phyloP scores from a whole-genome alignment of 2,113 vertebrate species.

The Amia ocellicauda region DNA sequence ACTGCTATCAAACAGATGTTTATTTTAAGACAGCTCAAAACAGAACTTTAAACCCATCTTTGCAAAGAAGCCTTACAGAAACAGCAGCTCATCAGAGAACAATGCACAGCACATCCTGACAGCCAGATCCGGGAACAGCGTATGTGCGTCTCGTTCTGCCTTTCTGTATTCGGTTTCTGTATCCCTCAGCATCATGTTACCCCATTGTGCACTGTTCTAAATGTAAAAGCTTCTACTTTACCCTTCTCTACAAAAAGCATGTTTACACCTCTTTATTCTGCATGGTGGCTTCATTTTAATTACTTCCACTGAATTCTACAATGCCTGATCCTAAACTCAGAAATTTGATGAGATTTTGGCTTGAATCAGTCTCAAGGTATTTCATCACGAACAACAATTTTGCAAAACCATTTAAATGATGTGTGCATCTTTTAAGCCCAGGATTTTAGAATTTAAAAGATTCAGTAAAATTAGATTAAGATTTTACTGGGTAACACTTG shows the following conservation, averaged over 20 bases:
- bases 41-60: not conserved
- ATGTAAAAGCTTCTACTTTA: slow-evolving; percentile 16
- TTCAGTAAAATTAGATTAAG: too few species aligned
- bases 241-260: too few species aligned
- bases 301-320: slow-evolving; percentile 43
- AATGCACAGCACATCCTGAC: not conserved
- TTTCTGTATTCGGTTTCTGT: slow-evolving; percentile 13
- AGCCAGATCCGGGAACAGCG: not conserved
- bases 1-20: slow-evolving; percentile 22
- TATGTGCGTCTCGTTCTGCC: slow-evolving; percentile 1
- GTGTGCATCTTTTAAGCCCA: too few species aligned
- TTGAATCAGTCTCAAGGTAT: too few species aligned
- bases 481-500: too few species aligned
- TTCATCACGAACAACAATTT: too few species aligned
- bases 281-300: slow-evolving; percentile 34
- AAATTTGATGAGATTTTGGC: too few species aligned
- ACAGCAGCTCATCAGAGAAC: not conserved
- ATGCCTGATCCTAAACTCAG: too few species aligned
- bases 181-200: slow-evolving; percentile 27
- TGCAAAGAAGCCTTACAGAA: not conserved
- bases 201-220: slow-evolving; percentile 20
- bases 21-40: slow-evolving; percentile 21
- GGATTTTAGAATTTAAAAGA: too few species aligned
- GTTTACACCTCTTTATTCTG: too few species aligned
- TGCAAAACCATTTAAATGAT: too few species aligned